phyloP scores from a whole-genome alignment of 1,140 invertebrate genomes.

The Oncopeltus fasciatus region DNA sequence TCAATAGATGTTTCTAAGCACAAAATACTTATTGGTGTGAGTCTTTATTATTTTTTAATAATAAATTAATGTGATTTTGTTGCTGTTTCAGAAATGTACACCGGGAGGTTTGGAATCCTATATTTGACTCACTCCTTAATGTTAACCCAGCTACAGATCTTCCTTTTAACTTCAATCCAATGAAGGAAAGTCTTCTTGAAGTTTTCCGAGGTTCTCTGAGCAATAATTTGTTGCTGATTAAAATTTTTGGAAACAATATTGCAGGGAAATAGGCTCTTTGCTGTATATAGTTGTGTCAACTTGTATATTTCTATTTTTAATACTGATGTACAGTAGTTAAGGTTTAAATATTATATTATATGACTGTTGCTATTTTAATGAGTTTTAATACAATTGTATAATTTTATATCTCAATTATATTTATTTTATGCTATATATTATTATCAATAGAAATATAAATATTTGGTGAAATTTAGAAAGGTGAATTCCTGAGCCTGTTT shows the following conservation, averaged over 20 bases:
- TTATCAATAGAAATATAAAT: no score
- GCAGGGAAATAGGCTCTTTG: neutral
- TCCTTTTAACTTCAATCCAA: neutral
- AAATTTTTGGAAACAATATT: neutral
- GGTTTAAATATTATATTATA: no score
- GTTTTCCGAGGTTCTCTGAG: neutral
- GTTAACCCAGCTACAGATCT: constrained; percentile 35
- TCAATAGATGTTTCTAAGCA: neutral
- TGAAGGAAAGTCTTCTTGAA: neutral
- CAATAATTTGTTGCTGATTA: neutral
- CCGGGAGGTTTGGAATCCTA: constrained; percentile 44
- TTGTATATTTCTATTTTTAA: no score
- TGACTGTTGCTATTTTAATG: no score
- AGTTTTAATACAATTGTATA: no score
- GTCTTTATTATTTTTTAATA: neutral
- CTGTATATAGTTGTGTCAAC: no score
- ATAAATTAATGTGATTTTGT: neutral
- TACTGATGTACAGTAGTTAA: no score
- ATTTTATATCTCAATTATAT: no score
- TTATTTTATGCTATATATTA: no score
- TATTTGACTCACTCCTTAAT: constrained; percentile 49
- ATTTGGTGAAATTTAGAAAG: no score
- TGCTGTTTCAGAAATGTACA: constrained; percentile 41
- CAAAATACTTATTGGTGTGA: neutral
- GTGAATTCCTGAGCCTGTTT: no score